A percentile compares a stretch with the other conserved stretches of the same genome.
Conservation (phyloP, 2,888 invertebrate genomes). For the Chloroclysta siterata region DNA sequence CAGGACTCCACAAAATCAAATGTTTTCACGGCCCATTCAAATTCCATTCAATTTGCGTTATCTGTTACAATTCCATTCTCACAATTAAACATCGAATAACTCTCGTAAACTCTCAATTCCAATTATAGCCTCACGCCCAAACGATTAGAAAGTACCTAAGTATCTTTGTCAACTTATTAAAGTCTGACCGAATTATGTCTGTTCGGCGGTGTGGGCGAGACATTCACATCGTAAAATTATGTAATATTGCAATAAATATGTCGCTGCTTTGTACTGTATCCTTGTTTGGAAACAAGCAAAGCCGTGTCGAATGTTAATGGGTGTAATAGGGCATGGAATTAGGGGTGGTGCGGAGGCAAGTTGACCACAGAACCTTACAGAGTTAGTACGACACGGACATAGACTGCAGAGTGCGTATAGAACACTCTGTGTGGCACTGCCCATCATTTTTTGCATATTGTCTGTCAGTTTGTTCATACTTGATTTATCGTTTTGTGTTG, state of each 20-base stretch:
- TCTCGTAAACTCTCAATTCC: slow-evolving; percentile 70
- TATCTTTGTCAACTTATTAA: slow-evolving; percentile 82
- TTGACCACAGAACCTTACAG: slow-evolving; percentile 1
- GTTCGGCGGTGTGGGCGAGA: slow-evolving; percentile 52
- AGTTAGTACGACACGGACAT: slow-evolving; percentile 5
- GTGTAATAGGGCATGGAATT: slow-evolving; percentile 70
- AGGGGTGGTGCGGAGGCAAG: slow-evolving; percentile 47
- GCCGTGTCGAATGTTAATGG: slow-evolving; percentile 75
- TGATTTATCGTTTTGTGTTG: slow-evolving; percentile 48
- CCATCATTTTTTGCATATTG: slow-evolving; percentile 52
- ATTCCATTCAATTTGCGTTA: slow-evolving; percentile 23
- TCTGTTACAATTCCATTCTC: slow-evolving; percentile 65
- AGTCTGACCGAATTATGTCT: slow-evolving; percentile 80
- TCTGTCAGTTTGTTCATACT: slow-evolving; percentile 48
- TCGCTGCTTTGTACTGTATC: slow-evolving; percentile 55
- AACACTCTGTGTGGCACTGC: slow-evolving; percentile 56
- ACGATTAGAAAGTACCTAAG: slow-evolving; percentile 65
- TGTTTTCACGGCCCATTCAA: slow-evolving; percentile 25
- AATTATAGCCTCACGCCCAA: slow-evolving; percentile 68
- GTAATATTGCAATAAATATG: slow-evolving; percentile 81
- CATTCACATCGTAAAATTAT: slow-evolving; percentile 83
- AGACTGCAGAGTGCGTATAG: background rate
- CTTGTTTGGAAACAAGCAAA: slow-evolving; percentile 78
- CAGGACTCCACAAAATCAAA: slow-evolving; percentile 16
- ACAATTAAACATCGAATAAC: slow-evolving; percentile 67